Evolutionary conservation across 2,113 vertebrate genomes (phyloP).

Genomic region (Paramisgurnus dabryanus): DNA sequence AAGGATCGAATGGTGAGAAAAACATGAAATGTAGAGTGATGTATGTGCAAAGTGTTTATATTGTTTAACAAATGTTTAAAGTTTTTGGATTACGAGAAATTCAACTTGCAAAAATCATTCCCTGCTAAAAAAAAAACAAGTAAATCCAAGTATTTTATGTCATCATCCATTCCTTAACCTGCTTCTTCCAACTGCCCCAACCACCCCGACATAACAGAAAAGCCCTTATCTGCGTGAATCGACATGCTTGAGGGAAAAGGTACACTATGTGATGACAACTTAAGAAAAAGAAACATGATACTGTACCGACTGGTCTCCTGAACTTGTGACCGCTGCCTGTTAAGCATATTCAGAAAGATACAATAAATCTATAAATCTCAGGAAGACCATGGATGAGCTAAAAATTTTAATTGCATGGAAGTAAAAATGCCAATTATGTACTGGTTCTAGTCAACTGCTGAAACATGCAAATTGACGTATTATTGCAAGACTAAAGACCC

Average conservation of each 20-base stretch:
- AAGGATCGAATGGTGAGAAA: conserved; percentile 92
- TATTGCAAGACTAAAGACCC: neutral
- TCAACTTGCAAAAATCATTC: neutral
- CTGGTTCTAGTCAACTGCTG: conserved; percentile 38
- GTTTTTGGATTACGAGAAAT: neutral
- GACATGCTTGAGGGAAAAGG: conserved; percentile 75
- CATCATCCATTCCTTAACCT: conserved; percentile 46
- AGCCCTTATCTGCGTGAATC: conserved; percentile 70
- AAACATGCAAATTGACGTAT: conserved; percentile 48
- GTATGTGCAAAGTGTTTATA: conserved; percentile 60
- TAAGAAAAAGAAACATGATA: conserved; percentile 78
- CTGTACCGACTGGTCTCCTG: conserved; percentile 86
- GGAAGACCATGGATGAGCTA: conserved; percentile 71
- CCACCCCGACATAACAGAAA: conserved; percentile 57
- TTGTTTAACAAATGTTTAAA: conserved; percentile 5
- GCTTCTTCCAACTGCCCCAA: conserved; percentile 54
- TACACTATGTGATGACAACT: conserved; percentile 76
- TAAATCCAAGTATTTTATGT: neutral
- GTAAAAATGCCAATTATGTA: conserved; percentile 56
- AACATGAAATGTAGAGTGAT: conserved; percentile 84
- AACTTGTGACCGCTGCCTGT: conserved; percentile 86
- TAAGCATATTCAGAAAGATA: conserved; percentile 85
- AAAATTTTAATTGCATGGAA: conserved; percentile 65
- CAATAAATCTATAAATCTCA: conserved; percentile 79
- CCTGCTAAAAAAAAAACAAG: too few relatives aligned